Conservation (phyloP, 2,113 vertebrate genomes). For the Amblyopsis rosae region DNA sequence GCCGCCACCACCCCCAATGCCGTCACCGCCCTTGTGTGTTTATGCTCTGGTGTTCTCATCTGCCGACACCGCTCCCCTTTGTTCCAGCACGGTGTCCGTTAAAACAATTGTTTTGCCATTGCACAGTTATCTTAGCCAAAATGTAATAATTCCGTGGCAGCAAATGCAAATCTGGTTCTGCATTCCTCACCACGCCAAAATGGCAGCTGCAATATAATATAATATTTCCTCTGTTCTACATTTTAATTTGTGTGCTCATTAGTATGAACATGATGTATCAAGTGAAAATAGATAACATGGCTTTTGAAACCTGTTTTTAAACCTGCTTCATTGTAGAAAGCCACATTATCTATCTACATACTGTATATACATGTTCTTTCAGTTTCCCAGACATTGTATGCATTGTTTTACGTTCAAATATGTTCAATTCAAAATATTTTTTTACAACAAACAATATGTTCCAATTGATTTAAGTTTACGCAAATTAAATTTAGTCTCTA, state of each 20-base stretch:
- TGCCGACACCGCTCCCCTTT: neutral
- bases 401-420: too few species aligned
- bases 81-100: conserved; percentile 55
- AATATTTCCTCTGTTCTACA: conserved; percentile 71
- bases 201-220: conserved; percentile 58
- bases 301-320: conserved; percentile 12
- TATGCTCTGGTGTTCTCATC: conserved; percentile 14
- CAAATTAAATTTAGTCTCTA: conserved; percentile 46
- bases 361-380: too few species aligned
- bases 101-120: conserved; percentile 62
- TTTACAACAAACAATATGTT: too few species aligned
- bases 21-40: conserved; percentile 29
- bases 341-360: too few species aligned
- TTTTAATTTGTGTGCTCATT: conserved; percentile 82
- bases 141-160: conserved; percentile 74
- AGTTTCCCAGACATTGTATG: too few species aligned
- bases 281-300: conserved; percentile 55
- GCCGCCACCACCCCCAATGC: neutral
- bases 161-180: conserved; percentile 67
- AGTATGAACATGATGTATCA: conserved; percentile 57
- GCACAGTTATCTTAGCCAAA: conserved; percentile 61
- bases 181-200: conserved; percentile 67
- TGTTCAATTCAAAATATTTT: too few species aligned
- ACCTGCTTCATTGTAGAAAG: conserved; percentile 14
- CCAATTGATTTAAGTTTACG: too few species aligned